Evolutionary conservation across 2,113 vertebrate genomes (phyloP).

Genomic region (Peromyscus californicus): DNA sequence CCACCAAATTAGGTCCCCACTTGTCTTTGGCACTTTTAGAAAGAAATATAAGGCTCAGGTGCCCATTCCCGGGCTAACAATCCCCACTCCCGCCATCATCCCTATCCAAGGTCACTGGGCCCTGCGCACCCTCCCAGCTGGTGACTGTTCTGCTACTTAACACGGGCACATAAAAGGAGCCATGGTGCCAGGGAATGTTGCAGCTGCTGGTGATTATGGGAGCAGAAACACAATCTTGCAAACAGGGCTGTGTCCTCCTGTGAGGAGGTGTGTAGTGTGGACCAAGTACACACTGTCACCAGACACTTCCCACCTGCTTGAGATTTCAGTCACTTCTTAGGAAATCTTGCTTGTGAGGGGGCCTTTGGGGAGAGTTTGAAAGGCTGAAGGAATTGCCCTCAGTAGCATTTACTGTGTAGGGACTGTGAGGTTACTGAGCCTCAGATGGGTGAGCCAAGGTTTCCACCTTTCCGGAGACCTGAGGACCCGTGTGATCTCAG

Average conservation of each 20-base stretch:
- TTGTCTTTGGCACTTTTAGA: neutral
- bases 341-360: neutral
- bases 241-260: neutral
- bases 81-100: no score
- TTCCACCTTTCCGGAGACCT: neutral
- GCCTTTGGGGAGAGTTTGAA: neutral
- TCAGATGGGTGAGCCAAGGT: neutral
- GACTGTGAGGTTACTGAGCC: no score
- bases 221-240: neutral
- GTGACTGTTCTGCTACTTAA: neutral
- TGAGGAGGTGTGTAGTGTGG: neutral
- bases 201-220: neutral
- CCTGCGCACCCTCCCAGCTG: neutral
- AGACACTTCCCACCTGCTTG: neutral
- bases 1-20: neutral
- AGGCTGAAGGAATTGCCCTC: neutral
- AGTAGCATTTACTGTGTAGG: neutral
- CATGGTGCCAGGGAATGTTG: neutral
- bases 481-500: neutral
- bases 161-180: neutral
- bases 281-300: neutral
- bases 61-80: neutral
- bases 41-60: conserved; percentile 25
- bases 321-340: neutral
- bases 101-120: neutral